Percentiles rank a stretch among this genome's conserved stretches.
phyloP scores from a whole-genome alignment of 1,140 invertebrate genomes.

The Nephila pilipes region DNA sequence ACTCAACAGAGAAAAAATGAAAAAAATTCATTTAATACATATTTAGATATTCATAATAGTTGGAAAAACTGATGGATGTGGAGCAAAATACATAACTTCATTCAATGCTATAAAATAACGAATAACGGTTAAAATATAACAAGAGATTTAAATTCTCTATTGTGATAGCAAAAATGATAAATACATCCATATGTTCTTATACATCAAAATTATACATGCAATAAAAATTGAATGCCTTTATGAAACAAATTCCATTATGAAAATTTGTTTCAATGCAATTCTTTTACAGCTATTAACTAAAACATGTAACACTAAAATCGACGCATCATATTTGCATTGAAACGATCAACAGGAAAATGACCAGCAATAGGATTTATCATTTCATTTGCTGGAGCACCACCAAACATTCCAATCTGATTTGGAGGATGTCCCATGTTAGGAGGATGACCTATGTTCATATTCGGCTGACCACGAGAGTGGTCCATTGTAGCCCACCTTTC shows the following conservation, averaged over 20 bases:
- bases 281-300: background rate
- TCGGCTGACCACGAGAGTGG: background rate
- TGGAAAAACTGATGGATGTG: background rate
- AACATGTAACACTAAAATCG: conserved; percentile 21
- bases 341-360: conserved; percentile 62
- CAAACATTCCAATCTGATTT: conserved; percentile 61
- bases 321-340: conserved; percentile 59
- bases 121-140: background rate
- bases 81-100: background rate
- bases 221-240: background rate
- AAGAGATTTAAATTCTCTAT: background rate
- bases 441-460: conserved; percentile 50
- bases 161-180: background rate
- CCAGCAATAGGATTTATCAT: conserved; percentile 51
- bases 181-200: background rate
- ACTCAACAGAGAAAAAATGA: background rate
- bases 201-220: background rate
- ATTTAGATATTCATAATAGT: background rate
- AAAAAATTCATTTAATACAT: background rate
- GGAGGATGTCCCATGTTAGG: conserved; percentile 60
- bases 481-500: conserved; percentile 64
- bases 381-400: conserved; percentile 24
- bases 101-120: background rate
- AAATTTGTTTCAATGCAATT: background rate
- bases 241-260: background rate